These are phyloP conservation scores for Crypturellus undulatus DNA, from an alignment of 2,113 vertebrate species.

Conservation along the genomic window DNA sequence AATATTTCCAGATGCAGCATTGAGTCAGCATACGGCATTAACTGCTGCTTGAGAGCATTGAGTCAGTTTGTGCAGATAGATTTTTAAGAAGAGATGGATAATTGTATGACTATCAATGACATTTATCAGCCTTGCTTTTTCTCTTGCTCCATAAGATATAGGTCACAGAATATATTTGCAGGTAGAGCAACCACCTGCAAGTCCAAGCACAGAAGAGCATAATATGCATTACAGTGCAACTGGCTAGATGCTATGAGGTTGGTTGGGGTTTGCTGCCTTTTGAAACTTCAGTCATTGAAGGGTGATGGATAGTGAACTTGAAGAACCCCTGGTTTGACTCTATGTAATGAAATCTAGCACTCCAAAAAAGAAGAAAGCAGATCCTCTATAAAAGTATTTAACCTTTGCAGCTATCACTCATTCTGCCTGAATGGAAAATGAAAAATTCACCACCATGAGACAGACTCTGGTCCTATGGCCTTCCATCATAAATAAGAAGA, in stretches of 20 bases:
- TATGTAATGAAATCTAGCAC: neutral
- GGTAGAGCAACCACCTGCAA: slow-evolving; percentile 4
- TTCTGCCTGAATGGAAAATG: neutral
- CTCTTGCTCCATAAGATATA: neutral
- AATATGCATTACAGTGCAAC: neutral
- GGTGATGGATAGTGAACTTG: neutral
- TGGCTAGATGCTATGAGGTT: neutral
- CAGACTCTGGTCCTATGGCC: neutral
- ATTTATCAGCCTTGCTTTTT: slow-evolving; percentile 66
- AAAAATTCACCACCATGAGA: neutral
- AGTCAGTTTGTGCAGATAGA: slow-evolving; percentile 61
- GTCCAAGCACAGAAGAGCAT: neutral
- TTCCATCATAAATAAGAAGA: neutral
- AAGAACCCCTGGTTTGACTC: neutral
- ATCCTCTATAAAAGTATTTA: neutral
- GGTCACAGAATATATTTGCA: slow-evolving; percentile 26
- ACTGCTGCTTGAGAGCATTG: slow-evolving; percentile 17
- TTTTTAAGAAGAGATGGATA: slow-evolving; percentile 67
- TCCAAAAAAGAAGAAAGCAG: neutral
- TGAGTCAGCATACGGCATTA: slow-evolving; percentile 76
- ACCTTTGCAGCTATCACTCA: neutral
- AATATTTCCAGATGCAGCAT: slow-evolving; percentile 73
- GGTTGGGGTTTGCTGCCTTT: neutral
- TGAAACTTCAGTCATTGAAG: neutral
- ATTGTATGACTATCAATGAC: slow-evolving; percentile 57